Percentiles rank a stretch among this genome's conserved stretches.
phyloP scores from a whole-genome alignment of 2,888 invertebrate species.

The Stramonita haemastoma region DNA sequence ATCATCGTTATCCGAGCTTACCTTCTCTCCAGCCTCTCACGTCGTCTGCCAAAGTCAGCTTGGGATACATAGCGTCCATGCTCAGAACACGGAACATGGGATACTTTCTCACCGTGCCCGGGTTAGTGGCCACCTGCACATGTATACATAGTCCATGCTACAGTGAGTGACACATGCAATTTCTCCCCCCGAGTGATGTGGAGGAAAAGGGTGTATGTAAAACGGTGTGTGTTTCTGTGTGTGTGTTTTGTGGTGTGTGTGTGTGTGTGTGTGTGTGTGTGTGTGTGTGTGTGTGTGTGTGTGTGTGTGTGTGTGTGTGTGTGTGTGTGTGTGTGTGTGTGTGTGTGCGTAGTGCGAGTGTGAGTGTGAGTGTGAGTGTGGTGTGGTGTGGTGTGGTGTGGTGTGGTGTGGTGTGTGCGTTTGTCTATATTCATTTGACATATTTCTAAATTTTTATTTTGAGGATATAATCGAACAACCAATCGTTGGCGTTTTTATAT shows the following conservation, averaged over 20 bases:
- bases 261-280: background rate
- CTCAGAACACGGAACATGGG: background rate
- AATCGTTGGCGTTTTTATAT: too few species aligned
- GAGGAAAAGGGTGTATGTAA: background rate
- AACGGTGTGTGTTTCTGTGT: background rate
- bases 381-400: too few species aligned
- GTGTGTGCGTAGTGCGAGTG: too few species aligned
- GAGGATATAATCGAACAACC: too few species aligned
- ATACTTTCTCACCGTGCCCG: background rate
- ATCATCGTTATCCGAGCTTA: background rate
- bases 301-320: too few species aligned
- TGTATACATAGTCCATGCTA: background rate
- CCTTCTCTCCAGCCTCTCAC: background rate
- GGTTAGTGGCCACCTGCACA: background rate
- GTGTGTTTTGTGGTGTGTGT: background rate
- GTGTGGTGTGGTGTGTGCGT: too few species aligned
- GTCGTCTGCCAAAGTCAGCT: background rate
- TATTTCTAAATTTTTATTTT: too few species aligned
- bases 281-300: background rate
- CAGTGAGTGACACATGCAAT: too few species aligned
- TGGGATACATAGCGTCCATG: background rate
- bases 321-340: too few species aligned
- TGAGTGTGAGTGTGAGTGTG: background rate
- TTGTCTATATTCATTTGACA: too few species aligned
- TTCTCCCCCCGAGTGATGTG: too few species aligned